Base-by-base conservation (phyloP, 2,888 invertebrate species). In the Arrhopalites spinosus region DNA sequence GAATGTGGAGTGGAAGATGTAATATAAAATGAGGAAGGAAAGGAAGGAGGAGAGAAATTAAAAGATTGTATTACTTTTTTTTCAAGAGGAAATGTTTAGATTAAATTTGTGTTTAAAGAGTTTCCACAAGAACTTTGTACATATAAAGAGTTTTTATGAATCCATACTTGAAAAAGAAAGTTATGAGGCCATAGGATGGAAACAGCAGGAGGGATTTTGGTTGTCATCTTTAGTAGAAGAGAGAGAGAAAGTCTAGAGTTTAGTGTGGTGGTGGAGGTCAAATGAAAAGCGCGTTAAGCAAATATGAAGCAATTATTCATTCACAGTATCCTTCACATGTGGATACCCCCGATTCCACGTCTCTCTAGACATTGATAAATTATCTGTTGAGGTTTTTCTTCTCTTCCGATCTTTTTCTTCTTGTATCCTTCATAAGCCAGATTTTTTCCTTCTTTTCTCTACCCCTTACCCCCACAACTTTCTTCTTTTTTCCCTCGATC, bases 281-380 rank as follows among this genome's bases (percentile, higher is more conserved):
- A 78, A 77, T 78, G 78, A 79, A 74, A 76, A 76, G 70, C 59
- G 50, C 72, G 75, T 79, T 78, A 76, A 75, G 77, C 73, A 79
- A 78, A 78, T 80, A 78, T 75, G 77, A 59, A 75, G 75, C 79
- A 81, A 81, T 81, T 80, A 80, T 80, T 81, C 79, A 79, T 79
- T 79, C 78, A 66, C 70, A 68, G 75, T 66, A 76, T 77, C 67
- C 61, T 75, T 73, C 59, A 75, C 63, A 67, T 56, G 27, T 69
- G 61, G 67, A 77, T 64, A 68, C 71, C 27, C 23, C 71, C n/a
- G 59, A 64, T 73, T 76, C 77, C 66, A 73, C 27, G 64, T 79
- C 76, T 64, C 70, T 47, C 45, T 56, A 69, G 81, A 81, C 81
- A 74, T 76, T 81, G 81, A 81, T 81, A 80, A 79, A 81, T 81